These are phyloP conservation scores for Deilephila porcellus DNA, from an alignment of 2,888 invertebrate genomes.

Conservation along the genomic window DNA sequence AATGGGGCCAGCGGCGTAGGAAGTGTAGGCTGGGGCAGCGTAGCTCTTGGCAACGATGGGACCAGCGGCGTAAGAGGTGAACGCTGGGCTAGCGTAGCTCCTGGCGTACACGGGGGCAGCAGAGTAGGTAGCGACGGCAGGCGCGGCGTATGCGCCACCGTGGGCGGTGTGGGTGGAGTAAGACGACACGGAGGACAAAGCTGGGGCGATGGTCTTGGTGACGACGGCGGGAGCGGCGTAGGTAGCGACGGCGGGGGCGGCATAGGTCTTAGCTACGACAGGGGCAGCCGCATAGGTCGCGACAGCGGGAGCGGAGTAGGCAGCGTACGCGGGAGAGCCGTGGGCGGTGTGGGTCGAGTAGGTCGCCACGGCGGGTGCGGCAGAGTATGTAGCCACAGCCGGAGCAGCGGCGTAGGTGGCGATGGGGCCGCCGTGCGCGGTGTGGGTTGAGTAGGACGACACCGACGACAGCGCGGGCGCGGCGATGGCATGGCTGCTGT, in stretches of 20 bases:
- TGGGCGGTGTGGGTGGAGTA: constrained; percentile 63
- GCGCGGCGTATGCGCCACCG: constrained; percentile 79
- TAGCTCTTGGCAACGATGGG: constrained; percentile 29
- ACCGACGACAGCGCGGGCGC: constrained; percentile 57
- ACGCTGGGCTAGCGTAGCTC: constrained; percentile 56
- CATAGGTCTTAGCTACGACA: constrained; percentile 44
- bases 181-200: constrained; percentile 60
- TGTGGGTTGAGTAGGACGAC: constrained; percentile 75
- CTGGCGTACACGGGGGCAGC: constrained; percentile 69
- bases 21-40: constrained; percentile 61
- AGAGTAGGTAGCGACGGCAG: constrained; percentile 55
- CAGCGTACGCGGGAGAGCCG: constrained; percentile 68
- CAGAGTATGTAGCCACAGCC: constrained; percentile 41
- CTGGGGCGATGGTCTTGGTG: constrained; percentile 57
- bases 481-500: constrained; percentile 72
- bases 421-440: constrained; percentile 80
- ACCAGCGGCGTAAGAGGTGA: constrained; percentile 51
- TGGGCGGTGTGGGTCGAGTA: constrained; percentile 61
- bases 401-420: constrained; percentile 51
- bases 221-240: constrained; percentile 73
- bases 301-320: constrained; percentile 49
- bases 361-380: constrained; percentile 47
- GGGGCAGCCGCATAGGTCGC: constrained; percentile 59
- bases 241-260: constrained; percentile 49
- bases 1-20: constrained; percentile 26